These are phyloP conservation scores for Eupithecia centaureata DNA, from an alignment of 2,888 invertebrate genomes.

Conservation along the genomic window DNA sequence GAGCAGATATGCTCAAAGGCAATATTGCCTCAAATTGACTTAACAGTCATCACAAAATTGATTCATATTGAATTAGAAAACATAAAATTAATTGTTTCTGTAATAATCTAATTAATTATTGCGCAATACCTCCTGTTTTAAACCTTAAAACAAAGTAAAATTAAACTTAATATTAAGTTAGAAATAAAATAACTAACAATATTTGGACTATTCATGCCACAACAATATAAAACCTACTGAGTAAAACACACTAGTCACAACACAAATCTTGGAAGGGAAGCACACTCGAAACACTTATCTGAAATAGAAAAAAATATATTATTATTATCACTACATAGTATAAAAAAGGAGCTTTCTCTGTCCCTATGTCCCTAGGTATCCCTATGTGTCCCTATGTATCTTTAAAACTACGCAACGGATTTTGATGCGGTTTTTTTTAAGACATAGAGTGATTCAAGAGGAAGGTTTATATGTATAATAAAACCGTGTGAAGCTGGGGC, in stretches of 20 bases:
- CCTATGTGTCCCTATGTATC: too few species aligned
- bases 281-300: conserved; percentile 46
- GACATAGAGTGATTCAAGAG: too few species aligned
- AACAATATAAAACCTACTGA: conserved; percentile 29
- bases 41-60: background rate
- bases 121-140: background rate
- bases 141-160: conserved; percentile 15
- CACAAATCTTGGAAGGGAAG: conserved; percentile 38
- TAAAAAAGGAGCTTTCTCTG: too few species aligned
- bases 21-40: background rate
- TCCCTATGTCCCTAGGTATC: too few species aligned
- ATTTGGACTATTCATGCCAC: conserved; percentile 46
- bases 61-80: background rate
- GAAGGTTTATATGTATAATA: too few species aligned
- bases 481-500: too few species aligned
- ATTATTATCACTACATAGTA: too few species aligned
- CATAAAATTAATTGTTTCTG: background rate
- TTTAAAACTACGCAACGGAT: too few species aligned
- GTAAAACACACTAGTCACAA: conserved; percentile 28
- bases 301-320: conserved; percentile 36
- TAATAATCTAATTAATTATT: background rate
- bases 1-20: background rate
- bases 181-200: conserved; percentile 43
- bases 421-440: too few species aligned
- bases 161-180: conserved; percentile 18